phyloP scores from a whole-genome alignment of 2,113 vertebrate species.

The Datnioides undecimradiatus region DNA sequence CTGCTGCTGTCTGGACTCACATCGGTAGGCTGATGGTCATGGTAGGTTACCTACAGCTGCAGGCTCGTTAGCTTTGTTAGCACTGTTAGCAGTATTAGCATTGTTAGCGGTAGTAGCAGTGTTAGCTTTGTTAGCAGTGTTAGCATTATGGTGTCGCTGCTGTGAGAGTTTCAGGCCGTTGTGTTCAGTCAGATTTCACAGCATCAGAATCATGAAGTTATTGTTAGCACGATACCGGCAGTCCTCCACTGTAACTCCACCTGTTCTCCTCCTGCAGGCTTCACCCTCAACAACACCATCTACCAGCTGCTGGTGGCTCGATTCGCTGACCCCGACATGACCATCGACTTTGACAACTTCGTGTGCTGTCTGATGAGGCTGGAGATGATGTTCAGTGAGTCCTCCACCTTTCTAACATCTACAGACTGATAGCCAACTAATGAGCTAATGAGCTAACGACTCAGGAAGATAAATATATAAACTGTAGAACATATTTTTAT shows the following conservation, averaged over 20 bases:
- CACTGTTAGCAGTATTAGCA: background rate
- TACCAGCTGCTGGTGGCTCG: conserved; percentile 86
- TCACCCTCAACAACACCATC: conserved; percentile 86
- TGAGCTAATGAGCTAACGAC: background rate
- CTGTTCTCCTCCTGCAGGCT: conserved; percentile 81
- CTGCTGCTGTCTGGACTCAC: conserved; percentile 15
- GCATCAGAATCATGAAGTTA: background rate
- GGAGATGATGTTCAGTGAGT: conserved; percentile 93
- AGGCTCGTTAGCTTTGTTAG: background rate
- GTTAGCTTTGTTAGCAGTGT: background rate
- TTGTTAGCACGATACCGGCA: background rate
- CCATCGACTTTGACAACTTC: conserved; percentile 90
- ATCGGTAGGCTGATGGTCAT: background rate
- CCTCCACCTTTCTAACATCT: too few species aligned
- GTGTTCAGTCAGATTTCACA: too few species aligned
- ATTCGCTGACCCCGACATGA: conserved; percentile 82
- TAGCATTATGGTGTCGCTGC: too few species aligned
- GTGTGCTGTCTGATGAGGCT: conserved; percentile 88
- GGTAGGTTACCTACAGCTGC: background rate
- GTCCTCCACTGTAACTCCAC: background rate
- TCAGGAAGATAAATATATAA: too few species aligned
- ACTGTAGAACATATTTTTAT: too few species aligned
- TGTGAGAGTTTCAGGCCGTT: background rate
- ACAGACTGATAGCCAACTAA: background rate
- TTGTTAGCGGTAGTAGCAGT: background rate